Conservation (phyloP, 2,888 invertebrate species). For the Herminia tarsipennalis region DNA sequence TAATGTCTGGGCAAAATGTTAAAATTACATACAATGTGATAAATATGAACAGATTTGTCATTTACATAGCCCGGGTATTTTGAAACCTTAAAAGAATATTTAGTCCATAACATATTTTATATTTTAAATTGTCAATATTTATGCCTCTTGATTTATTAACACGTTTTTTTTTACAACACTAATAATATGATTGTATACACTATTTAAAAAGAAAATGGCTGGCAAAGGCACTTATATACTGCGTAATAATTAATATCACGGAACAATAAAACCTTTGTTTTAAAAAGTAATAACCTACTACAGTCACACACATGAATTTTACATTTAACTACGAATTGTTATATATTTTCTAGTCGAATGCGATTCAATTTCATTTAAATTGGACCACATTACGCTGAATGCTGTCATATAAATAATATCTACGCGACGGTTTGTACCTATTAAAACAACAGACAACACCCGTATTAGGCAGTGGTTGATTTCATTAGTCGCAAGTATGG, state of each 20-base stretch:
- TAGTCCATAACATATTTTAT: too few species aligned
- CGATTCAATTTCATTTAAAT: background rate
- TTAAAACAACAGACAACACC: too few species aligned
- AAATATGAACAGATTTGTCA: too few species aligned
- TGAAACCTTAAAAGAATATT: too few species aligned
- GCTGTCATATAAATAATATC: too few species aligned
- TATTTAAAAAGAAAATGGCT: constrained; percentile 14
- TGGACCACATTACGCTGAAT: too few species aligned
- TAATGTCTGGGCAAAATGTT: too few species aligned
- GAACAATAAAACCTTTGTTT: constrained; percentile 4
- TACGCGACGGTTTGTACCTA: too few species aligned
- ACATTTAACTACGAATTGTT: constrained; percentile 1
- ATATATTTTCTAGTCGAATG: background rate
- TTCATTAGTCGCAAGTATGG: too few species aligned
- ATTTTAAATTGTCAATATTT: constrained; percentile 19
- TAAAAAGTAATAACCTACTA: background rate
- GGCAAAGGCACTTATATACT: constrained; percentile 45
- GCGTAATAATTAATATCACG: constrained; percentile 21
- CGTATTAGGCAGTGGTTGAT: too few species aligned
- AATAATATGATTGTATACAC: constrained; percentile 1
- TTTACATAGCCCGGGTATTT: too few species aligned
- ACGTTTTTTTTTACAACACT: background rate
- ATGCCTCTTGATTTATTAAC: constrained; percentile 6
- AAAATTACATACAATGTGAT: too few species aligned
- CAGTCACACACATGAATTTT: constrained; percentile 14